Base-by-base conservation (phyloP, 2,888 invertebrate genomes). In the Cynaeus angustus region DNA sequence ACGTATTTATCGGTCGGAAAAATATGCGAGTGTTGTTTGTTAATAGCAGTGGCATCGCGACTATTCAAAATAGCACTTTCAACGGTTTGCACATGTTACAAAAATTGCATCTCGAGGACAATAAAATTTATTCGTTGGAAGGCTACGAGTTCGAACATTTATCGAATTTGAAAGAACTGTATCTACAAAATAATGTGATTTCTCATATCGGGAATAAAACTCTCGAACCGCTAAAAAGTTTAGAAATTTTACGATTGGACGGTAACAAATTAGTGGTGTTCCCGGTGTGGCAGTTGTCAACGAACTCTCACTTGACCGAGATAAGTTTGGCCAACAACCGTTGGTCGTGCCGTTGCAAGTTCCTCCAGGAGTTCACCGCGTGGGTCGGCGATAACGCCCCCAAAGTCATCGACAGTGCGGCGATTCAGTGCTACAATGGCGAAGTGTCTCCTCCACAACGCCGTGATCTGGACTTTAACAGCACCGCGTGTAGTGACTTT, bases 291-390 rank as follows among this genome's bases (percentile, higher is more conserved):
- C 92, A 90, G 80, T 88, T 94, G 79, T 87, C 89, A 10, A 83
- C 87, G 83, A 92, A 93, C 82, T 86, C 89, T 12, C 89, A 91
- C 75, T 86, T 95, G 74, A 91, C 89, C 77, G 92, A 94, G 70
- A 85, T 96, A 75, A 91, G 92, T 7, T 88, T 96, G 66, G 93
- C 94, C 9, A 91, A 92, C 78, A 97, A 97, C 85, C 89, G 91
- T 71, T 97, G 96, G 96, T 93, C 94, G 43, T 97, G 97, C 82
- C 92, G 94, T 77, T 97, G 97, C 86, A 92, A 94, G 83, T 96
- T 94, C 86, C 88, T 96, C 79, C 93, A 94, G 84, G 93, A 93
- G 80, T 87, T 95, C 77, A 93, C 94, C 69, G 89, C 91, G 74
- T 96, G 94, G 89, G 91, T 95, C 71, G 89, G 91, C 33, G 94